Conservation (phyloP, 53 echinoderm and acorn worm genomes). For the Echinarachnius parma region DNA sequence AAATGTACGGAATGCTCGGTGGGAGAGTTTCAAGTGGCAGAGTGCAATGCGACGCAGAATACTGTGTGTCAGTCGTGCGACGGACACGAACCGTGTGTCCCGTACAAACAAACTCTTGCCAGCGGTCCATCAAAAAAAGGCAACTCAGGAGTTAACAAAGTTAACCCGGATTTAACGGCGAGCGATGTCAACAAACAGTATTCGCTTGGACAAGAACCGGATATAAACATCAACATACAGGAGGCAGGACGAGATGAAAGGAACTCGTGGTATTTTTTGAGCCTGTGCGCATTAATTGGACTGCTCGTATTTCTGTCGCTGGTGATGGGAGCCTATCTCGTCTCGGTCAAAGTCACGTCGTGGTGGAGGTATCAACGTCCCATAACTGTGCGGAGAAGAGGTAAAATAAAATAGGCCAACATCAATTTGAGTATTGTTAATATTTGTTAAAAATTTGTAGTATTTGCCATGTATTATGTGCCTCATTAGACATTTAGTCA, state of each 20-base stretch:
- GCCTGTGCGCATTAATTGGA: conserved; percentile 32
- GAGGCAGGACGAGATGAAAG: conserved; percentile 32
- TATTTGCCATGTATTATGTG: no score
- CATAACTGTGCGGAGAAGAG: conserved; percentile 28
- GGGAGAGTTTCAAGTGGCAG: background rate
- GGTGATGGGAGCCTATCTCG: conserved; percentile 73
- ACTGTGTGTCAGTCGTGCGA: conserved; percentile 11
- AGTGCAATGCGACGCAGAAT: conserved; percentile 2
- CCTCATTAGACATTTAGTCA: no score
- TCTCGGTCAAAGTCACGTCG: conserved; percentile 47
- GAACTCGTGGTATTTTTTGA: conserved; percentile 40
- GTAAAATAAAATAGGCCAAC: no score
- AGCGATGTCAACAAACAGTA: background rate
- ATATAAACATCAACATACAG: conserved; percentile 26
- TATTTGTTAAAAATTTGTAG: no score
- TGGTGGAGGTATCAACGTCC: conserved; percentile 41
- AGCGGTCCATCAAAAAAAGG: background rate
- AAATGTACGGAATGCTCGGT: background rate
- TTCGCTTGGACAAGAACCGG: background rate
- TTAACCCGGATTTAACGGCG: conserved; percentile 6
- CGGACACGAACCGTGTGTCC: background rate
- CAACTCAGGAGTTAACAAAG: background rate
- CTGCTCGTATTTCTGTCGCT: conserved; percentile 59
- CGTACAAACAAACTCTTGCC: conserved; percentile 27
- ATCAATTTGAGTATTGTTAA: no score